These are phyloP conservation scores for Stenotaenia linearis DNA, from an alignment of 2,888 invertebrate species.

Conservation along the genomic window DNA sequence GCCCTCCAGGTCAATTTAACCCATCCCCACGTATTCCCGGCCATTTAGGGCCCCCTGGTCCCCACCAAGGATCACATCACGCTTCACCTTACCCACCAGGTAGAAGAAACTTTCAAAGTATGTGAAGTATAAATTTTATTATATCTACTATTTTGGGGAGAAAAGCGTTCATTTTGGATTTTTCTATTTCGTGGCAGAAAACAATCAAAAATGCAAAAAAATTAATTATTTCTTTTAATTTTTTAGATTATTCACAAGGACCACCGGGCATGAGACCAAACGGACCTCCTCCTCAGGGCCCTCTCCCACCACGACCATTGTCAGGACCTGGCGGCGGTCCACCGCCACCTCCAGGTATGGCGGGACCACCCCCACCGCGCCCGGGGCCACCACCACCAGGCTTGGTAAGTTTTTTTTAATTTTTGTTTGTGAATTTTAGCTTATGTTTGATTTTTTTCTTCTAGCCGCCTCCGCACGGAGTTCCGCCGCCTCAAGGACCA, in stretches of 20 bases:
- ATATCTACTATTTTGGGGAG: background rate
- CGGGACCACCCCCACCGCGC: slow-evolving; percentile 52
- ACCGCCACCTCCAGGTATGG: slow-evolving; percentile 52
- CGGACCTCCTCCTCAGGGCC: slow-evolving; percentile 52
- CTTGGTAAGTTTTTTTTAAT: slow-evolving; percentile 55
- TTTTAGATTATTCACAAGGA: slow-evolving; percentile 46
- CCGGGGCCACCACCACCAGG: slow-evolving; percentile 57
- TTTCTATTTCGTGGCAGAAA: too few relatives aligned
- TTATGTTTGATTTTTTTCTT: slow-evolving; percentile 14
- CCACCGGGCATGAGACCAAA: slow-evolving; percentile 47
- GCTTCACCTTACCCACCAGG: slow-evolving; percentile 39
- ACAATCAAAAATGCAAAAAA: background rate
- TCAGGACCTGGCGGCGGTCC: slow-evolving; percentile 43
- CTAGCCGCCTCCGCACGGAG: slow-evolving; percentile 39
- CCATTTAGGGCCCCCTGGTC: slow-evolving; percentile 43
- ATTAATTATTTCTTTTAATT: background rate
- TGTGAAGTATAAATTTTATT: background rate
- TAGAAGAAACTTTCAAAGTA: slow-evolving; percentile 18
- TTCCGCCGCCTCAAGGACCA: slow-evolving; percentile 37
- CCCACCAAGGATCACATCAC: slow-evolving; percentile 41
- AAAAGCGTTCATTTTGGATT: background rate
- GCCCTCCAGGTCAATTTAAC: slow-evolving; percentile 36
- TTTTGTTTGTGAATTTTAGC: background rate
- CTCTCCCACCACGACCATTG: slow-evolving; percentile 51
- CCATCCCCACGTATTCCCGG: slow-evolving; percentile 40